A percentile compares a stretch with the other conserved stretches of the same genome.
Conservation (phyloP, 53 echinoderm and acorn worm genomes). For the Glandiceps talaboti region DNA sequence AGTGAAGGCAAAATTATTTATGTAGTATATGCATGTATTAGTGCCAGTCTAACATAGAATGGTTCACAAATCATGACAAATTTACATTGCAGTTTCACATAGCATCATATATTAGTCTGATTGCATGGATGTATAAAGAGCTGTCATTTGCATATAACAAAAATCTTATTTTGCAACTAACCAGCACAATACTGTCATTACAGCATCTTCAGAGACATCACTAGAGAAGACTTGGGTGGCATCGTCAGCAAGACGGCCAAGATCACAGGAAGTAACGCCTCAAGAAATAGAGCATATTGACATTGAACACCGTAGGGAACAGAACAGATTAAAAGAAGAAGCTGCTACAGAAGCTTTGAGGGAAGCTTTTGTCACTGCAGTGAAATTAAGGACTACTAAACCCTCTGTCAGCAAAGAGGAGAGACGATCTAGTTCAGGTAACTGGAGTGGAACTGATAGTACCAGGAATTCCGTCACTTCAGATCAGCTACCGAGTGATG, state of each 20-base stretch:
- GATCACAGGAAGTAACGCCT: slow-evolving; percentile 28
- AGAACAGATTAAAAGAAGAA: background rate
- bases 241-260: slow-evolving; percentile 27
- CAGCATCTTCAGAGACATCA: slow-evolving; percentile 41
- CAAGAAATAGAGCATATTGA: background rate
- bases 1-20: no score
- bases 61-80: no score
- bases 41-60: no score
- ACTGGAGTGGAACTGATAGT: slow-evolving; percentile 97
- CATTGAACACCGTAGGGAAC: background rate
- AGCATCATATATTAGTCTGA: no score
- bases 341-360: background rate
- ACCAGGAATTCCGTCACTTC: slow-evolving; percentile 90
- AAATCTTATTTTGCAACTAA: no score
- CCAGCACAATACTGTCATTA: no score
- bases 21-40: no score
- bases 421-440: slow-evolving; percentile 90
- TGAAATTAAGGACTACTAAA: slow-evolving; percentile 44
- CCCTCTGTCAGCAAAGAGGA: slow-evolving; percentile 60
- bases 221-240: slow-evolving; percentile 36
- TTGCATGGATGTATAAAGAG: no score
- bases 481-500: slow-evolving; percentile 40
- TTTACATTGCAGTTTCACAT: no score
- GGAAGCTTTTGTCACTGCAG: slow-evolving; percentile 8
- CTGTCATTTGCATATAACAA: no score